Evolutionary conservation across 2,888 invertebrate genomes (phyloP).

Genomic region (Alloplasta piceator): DNA sequence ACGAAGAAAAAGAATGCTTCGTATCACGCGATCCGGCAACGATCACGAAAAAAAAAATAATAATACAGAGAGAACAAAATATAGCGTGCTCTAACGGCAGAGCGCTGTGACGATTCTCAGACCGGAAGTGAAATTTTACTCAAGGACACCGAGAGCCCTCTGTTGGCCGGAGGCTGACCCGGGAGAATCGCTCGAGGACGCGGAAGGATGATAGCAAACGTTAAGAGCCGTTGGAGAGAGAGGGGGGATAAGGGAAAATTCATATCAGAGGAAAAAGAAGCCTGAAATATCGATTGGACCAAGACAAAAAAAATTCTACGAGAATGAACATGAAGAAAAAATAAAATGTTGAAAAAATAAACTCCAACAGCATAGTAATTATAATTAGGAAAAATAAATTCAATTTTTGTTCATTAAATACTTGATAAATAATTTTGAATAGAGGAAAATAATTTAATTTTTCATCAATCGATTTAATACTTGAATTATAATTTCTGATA

Average conservation of each 20-base stretch:
- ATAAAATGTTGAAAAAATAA: no score
- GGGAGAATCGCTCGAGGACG: constrained; percentile 54
- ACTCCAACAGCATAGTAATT: no score
- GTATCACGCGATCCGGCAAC: no score
- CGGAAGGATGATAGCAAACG: constrained; percentile 49
- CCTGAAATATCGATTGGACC: constrained; percentile 8
- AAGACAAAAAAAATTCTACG: neutral
- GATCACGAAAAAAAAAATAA: neutral
- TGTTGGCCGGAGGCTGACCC: constrained; percentile 25
- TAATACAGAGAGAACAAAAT: constrained; percentile 19
- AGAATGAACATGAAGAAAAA: no score
- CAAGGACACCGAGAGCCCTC: constrained; percentile 21
- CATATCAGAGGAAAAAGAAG: constrained; percentile 14
- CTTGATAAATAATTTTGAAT: no score
- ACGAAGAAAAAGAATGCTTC: no score
- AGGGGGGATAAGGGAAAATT: neutral
- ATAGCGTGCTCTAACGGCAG: constrained; percentile 8
- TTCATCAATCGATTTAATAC: no score
- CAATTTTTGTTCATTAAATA: no score
- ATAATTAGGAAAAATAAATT: no score
- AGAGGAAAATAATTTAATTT: no score
- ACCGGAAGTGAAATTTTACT: constrained; percentile 12
- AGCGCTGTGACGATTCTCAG: neutral
- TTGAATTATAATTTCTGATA: no score
- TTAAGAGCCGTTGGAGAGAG: neutral